Evolutionary conservation across 2,797 vertebrate genomes (phyloP).

Genomic region (Lithobates pipiens): DNA sequence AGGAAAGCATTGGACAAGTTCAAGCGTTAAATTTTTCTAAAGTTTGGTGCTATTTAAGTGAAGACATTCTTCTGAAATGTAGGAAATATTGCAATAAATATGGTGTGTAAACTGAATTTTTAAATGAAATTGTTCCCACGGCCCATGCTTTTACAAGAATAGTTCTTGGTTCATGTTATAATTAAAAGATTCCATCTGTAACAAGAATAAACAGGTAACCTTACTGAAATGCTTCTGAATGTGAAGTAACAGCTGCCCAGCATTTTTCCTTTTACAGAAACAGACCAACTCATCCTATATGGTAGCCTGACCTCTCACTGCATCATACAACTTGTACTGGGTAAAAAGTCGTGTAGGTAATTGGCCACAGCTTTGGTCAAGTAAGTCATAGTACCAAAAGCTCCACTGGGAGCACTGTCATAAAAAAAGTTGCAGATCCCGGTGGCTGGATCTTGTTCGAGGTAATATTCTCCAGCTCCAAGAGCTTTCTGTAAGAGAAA

Average conservation of each 20-base stretch:
- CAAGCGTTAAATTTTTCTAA: no score
- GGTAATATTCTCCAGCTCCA: constrained; percentile 84
- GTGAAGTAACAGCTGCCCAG: not conserved
- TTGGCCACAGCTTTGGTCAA: constrained; percentile 90
- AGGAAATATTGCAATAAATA: constrained; percentile 17
- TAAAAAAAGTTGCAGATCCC: constrained; percentile 96
- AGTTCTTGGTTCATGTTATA: constrained; percentile 1
- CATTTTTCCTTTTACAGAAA: no score
- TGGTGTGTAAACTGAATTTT: not conserved
- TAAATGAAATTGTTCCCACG: not conserved
- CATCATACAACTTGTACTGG: constrained; percentile 90
- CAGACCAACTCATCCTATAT: no score
- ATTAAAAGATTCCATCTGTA: not conserved
- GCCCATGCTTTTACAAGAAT: not conserved
- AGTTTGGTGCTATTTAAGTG: not conserved
- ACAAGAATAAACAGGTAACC: not conserved
- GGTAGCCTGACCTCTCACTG: constrained; percentile 75
- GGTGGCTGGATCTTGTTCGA: constrained; percentile 89
- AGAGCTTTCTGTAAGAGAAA: constrained; percentile 80
- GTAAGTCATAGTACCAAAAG: constrained; percentile 97
- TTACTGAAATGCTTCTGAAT: constrained; percentile 2
- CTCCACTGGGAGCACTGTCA: constrained; percentile 95
- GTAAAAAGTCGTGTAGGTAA: constrained; percentile 92
- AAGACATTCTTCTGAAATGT: not conserved
- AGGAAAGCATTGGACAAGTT: no score